Evolutionary conservation across 2,888 invertebrate species (phyloP).

Genomic region (Nipponacmea schrenckii): DNA sequence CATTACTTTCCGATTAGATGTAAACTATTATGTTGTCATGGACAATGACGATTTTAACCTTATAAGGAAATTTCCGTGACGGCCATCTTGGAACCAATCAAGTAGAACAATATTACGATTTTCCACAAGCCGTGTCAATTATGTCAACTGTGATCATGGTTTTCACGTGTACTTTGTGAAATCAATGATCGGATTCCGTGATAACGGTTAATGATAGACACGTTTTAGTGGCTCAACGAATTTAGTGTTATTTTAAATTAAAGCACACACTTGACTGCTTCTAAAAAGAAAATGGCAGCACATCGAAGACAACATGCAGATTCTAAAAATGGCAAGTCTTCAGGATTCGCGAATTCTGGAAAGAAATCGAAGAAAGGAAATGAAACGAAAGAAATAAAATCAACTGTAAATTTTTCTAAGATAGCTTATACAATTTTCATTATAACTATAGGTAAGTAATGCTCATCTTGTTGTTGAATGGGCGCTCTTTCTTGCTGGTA

Average conservation of each 20-base stretch:
- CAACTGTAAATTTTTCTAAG: conserved; percentile 5
- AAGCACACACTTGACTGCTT: not conserved
- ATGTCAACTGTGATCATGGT: no score
- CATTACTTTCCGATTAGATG: conserved; percentile 46
- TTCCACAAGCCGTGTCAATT: no score
- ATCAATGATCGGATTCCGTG: no score
- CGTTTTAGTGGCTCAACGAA: no score
- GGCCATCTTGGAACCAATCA: conserved; percentile 28
- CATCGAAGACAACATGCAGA: conserved; percentile 16
- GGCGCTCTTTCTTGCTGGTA: no score
- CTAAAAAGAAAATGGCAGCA: conserved; percentile 13
- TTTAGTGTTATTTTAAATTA: not conserved
- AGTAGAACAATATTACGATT: no score
- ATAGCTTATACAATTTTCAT: conserved; percentile 6
- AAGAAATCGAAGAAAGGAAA: not conserved
- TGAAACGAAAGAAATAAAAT: conserved; percentile 14
- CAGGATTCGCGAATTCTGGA: conserved; percentile 1
- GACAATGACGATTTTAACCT: conserved; percentile 33
- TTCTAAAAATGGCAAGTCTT: not conserved
- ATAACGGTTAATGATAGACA: no score
- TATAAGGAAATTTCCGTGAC: conserved; percentile 43
- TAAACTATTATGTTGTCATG: conserved; percentile 53
- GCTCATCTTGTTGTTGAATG: no score
- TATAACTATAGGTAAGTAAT: conserved; percentile 16
- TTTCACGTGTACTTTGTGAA: no score